Evolutionary conservation across 2,113 vertebrate species (phyloP).

Genomic region (Haemorhous mexicanus): DNA sequence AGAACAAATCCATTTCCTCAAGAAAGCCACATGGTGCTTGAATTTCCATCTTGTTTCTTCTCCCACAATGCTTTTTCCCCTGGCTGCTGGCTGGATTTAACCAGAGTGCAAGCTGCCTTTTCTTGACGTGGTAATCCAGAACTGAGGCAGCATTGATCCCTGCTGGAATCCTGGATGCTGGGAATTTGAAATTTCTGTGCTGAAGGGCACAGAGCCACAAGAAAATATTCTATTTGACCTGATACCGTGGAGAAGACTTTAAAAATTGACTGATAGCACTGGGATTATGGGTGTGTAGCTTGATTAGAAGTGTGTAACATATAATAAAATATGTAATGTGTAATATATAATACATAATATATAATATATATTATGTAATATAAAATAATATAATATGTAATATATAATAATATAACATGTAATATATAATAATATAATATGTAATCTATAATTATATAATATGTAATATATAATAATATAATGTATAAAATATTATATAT

Average conservation of each 20-base stretch:
- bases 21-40: not conserved
- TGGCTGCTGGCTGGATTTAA: not conserved
- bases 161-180: not conserved
- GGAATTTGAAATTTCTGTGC: not conserved
- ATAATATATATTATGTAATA: too few relatives aligned
- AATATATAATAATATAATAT: too few relatives aligned
- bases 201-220: not conserved
- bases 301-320: not conserved
- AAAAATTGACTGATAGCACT: not conserved
- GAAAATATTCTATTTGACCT: not conserved
- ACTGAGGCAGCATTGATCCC: not conserved
- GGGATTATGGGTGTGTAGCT: not conserved
- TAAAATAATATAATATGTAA: too few relatives aligned
- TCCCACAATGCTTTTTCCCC: accelerated
- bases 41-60: not conserved
- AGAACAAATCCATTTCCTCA: not conserved
- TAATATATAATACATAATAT: too few relatives aligned
- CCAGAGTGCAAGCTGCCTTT: not conserved
- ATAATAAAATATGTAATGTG: too few relatives aligned
- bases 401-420: too few relatives aligned
- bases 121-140: not conserved
- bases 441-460: too few relatives aligned
- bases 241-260: not conserved
- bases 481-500: too few relatives aligned
- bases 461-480: too few relatives aligned